Evolutionary conservation across 2,888 invertebrate genomes (phyloP).

Genomic region (Amphimallon solstitiale): DNA sequence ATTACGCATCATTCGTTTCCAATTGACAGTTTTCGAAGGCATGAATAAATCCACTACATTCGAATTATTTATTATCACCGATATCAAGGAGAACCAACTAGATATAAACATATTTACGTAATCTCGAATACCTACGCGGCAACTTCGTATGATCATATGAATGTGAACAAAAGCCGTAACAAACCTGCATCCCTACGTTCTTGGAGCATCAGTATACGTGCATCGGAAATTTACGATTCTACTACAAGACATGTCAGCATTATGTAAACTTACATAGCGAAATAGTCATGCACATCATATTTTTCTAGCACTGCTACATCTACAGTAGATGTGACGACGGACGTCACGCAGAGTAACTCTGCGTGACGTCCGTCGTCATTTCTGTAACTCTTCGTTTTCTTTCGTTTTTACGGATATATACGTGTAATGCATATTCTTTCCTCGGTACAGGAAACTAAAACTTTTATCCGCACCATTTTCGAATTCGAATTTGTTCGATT

Average conservation of each 20-base stretch:
- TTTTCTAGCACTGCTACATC: conserved; percentile 17
- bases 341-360: conserved; percentile 2
- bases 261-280: conserved; percentile 24
- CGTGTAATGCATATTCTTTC: conserved; percentile 2
- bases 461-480: conserved; percentile 16
- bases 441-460: conserved; percentile 13
- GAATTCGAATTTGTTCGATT: conserved; percentile 17
- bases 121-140: not conserved
- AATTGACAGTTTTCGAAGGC: no score
- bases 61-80: not conserved
- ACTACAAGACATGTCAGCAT: conserved; percentile 28
- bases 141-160: conserved; percentile 14
- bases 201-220: conserved; percentile 7
- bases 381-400: conserved; percentile 11
- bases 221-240: conserved; percentile 28
- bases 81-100: conserved; percentile 10
- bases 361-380: not conserved
- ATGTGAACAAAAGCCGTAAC: conserved; percentile 26
- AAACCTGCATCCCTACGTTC: conserved; percentile 26
- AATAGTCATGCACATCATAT: conserved; percentile 32
- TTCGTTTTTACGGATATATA: not conserved
- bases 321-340: not conserved
- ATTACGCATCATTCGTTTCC: no score
- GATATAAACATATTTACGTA: conserved; percentile 22
- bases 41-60: not conserved